Base-by-base conservation (phyloP, 2,113 vertebrate genomes). In the Lophius piscatorius region DNA sequence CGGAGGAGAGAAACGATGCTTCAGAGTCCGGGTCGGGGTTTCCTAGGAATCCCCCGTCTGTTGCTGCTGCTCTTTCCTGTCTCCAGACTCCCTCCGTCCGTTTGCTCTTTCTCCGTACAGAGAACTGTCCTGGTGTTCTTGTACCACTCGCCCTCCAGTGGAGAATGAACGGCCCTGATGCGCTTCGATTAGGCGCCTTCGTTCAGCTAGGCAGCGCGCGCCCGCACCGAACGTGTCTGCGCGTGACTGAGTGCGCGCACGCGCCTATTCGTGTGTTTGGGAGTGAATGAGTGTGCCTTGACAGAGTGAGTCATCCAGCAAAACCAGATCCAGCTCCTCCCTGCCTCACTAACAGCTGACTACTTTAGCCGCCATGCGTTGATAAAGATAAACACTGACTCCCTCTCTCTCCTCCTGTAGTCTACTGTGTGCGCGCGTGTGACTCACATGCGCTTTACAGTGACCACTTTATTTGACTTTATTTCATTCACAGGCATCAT, bases 91-190 rank as follows among this genome's bases (percentile, higher is more conserved):
- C 39, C 60, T 55, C 61, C 34, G 40, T 6, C 70, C 57, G 61
- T 64, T 29, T 69, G 63, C 70, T 51, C 46, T 5, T 63, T 80
- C 35, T 79, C 73, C 55, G 68, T 49, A 56, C 70, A 59, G 63
- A 52, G 74, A 67, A 74, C 71, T 21, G 77, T 82, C 80, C 86
- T 74, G 83, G 38, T 82, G 69, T 70, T 89, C 71, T 78, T 67
- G 85, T 85, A 72, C 71, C 87, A 79, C 78, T 80, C 83, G 83
- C 87, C 87, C 90, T 90, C 90, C 87, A 84, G 87, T 87, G 87
- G 87, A 88, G 87, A 89, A 47, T 83, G 66, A 75, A 26, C 74
- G 56, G 77, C 63, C 76, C 74, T 59, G 78, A 76, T 74, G 67
- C 72, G 63, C 65, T 81, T 58, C 65, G 78, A 83, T 70, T 24